Percentiles rank a stretch among this genome's conserved stretches.
Conservation (phyloP, 2,797 vertebrate species). For the Columba guinea region DNA sequence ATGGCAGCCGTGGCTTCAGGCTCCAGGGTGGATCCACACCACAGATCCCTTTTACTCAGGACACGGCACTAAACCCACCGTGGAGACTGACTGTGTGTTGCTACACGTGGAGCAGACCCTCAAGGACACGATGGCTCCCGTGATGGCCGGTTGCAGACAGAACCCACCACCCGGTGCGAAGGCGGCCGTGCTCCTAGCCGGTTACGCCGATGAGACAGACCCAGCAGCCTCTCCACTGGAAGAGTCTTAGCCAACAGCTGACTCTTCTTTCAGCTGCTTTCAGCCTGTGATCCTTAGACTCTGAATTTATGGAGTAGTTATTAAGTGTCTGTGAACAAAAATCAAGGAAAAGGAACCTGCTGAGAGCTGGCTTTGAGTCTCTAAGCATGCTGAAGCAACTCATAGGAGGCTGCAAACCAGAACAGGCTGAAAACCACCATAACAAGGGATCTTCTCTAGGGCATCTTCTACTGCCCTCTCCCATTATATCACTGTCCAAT, state of each 20-base stretch:
- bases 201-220: rapidly evolving
- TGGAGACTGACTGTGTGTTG: rapidly evolving
- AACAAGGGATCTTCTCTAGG: not conserved
- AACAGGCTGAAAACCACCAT: not conserved
- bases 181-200: rapidly evolving
- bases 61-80: rapidly evolving
- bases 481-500: rapidly evolving
- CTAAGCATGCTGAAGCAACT: not conserved
- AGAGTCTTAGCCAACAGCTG: not conserved
- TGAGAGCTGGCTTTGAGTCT: not conserved
- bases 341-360: not conserved
- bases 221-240: not conserved
- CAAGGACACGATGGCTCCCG: not conserved
- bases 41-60: rapidly evolving
- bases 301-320: not conserved
- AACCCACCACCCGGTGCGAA: rapidly evolving
- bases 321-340: not conserved
- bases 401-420: not conserved
- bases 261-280: not conserved
- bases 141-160: not conserved
- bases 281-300: not conserved
- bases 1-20: rapidly evolving
- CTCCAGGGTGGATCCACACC: not conserved
- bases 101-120: not conserved
- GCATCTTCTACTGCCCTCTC: not conserved